These are phyloP conservation scores for Bos taurus DNA, from an alignment of 2,113 vertebrate species.

Conservation along the genomic window DNA sequence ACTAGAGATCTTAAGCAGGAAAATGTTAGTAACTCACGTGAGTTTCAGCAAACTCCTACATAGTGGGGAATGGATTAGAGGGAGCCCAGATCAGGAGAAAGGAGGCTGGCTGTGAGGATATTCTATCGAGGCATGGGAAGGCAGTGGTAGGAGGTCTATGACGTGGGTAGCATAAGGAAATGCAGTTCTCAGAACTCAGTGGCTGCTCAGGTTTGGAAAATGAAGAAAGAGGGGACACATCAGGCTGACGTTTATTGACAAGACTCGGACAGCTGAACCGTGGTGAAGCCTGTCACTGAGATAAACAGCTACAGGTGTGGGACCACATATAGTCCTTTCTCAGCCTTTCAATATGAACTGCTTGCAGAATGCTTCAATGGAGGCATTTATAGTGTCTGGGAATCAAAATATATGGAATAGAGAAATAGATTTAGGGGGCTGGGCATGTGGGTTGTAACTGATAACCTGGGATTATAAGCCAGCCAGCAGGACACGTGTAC, in stretches of 20 bases:
- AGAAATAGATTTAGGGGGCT: neutral
- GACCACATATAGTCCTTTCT: neutral
- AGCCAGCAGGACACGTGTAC: neutral
- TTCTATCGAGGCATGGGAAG: neutral
- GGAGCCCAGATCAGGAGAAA: neutral
- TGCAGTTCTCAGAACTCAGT: neutral
- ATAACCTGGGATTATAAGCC: neutral
- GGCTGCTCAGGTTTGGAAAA: neutral
- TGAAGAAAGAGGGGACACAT: neutral
- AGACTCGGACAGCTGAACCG: neutral
- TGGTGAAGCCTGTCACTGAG: neutral
- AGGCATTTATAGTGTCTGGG: neutral
- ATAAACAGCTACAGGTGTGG: neutral
- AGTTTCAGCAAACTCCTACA: neutral
- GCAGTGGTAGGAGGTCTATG: neutral
- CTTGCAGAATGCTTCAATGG: neutral
- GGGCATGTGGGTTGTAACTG: neutral
- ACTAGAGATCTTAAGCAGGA: neutral
- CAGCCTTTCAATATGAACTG: neutral
- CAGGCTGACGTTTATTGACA: neutral
- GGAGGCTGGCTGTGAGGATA: neutral
- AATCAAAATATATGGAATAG: neutral
- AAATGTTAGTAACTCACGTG: neutral
- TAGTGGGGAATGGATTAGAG: neutral
- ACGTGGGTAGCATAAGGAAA: neutral